A percentile compares a stretch with the other conserved stretches of the same genome.
Evolutionary conservation across 1,140 invertebrate genomes (phyloP).

Genomic region (Aleiodes sp.): DNA sequence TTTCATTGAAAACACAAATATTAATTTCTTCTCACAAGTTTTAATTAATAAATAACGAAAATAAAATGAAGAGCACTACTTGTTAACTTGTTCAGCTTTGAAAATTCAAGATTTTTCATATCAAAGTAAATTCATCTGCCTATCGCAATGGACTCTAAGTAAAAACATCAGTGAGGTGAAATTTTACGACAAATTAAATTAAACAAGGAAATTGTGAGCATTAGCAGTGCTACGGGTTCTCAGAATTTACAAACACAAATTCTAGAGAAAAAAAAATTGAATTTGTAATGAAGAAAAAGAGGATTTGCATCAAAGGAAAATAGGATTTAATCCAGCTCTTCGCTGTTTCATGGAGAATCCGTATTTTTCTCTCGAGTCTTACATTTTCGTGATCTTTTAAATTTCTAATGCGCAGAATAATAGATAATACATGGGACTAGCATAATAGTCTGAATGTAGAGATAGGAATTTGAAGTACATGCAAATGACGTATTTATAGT

Average conservation of each 20-base stretch:
- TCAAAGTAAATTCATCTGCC: too few relatives aligned
- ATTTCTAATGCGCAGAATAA: background rate
- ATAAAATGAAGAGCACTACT: too few relatives aligned
- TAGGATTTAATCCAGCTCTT: background rate
- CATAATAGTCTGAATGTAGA: slow-evolving; percentile 3
- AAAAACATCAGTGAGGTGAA: too few relatives aligned
- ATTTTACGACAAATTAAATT: too few relatives aligned
- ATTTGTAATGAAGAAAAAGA: background rate
- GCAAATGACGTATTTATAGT: background rate
- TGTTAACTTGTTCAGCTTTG: too few relatives aligned
- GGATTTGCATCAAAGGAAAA: background rate
- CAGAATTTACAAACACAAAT: too few relatives aligned
- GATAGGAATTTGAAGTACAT: background rate
- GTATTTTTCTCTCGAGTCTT: background rate
- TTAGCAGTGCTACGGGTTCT: background rate
- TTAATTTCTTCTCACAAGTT: too few relatives aligned
- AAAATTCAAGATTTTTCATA: too few relatives aligned
- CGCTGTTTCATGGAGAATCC: background rate
- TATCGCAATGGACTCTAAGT: too few relatives aligned
- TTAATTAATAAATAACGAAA: too few relatives aligned
- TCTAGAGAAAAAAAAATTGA: background rate
- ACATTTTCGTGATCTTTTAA: background rate
- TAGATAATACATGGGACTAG: background rate
- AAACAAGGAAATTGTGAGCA: background rate
- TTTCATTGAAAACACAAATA: too few relatives aligned